Percentiles rank a stretch among this genome's conserved stretches.
Evolutionary conservation across 2,888 invertebrate genomes (phyloP).

Genomic region (Frankliniella fusca): DNA sequence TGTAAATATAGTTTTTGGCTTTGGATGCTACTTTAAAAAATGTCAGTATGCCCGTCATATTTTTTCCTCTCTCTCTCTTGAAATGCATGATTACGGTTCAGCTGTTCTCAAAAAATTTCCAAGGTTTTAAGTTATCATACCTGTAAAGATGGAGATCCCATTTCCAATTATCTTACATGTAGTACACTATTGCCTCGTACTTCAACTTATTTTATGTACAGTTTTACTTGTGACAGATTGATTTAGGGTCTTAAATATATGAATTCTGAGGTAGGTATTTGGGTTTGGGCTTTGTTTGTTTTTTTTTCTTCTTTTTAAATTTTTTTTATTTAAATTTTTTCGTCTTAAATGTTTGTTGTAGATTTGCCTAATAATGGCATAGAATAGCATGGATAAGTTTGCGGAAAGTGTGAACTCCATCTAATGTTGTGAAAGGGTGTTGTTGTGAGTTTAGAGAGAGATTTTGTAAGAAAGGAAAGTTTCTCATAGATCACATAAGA

Average conservation of each 20-base stretch:
- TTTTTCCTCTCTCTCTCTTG: too few relatives aligned
- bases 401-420: background rate
- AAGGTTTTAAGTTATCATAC: background rate
- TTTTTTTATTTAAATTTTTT: background rate
- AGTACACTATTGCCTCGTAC: too few relatives aligned
- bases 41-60: too few relatives aligned
- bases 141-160: background rate
- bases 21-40: too few relatives aligned
- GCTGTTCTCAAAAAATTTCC: background rate
- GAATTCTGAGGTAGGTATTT: background rate
- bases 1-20: too few relatives aligned
- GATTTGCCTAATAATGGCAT: background rate
- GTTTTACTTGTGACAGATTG: background rate
- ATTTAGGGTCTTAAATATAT: background rate
- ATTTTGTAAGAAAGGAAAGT: background rate
- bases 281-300: slow-evolving; percentile 5
- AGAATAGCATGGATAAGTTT: slow-evolving; percentile 10
- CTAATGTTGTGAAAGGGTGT: background rate
- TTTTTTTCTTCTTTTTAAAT: background rate
- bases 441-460: background rate
- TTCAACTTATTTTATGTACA: background rate
- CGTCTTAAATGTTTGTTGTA: slow-evolving; percentile 6
- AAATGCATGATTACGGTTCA: too few relatives aligned
- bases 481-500: too few relatives aligned
- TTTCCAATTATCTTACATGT: too few relatives aligned